Evolutionary conservation across 2,888 invertebrate genomes (phyloP).

Genomic region (Leptinotarsa tumamoca): DNA sequence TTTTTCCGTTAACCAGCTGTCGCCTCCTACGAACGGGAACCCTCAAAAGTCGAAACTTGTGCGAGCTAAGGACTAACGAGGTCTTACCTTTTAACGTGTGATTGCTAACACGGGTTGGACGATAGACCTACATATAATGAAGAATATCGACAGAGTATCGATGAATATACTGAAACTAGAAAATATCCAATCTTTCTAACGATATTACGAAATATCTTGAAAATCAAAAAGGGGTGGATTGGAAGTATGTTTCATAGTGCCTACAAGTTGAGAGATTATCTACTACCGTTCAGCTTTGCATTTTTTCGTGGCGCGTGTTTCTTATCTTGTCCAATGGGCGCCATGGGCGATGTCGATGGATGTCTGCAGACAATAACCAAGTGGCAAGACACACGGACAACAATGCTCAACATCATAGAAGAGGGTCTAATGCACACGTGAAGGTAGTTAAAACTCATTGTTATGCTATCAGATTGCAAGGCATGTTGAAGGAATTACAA

Average conservation of each 20-base stretch:
- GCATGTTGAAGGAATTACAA: not conserved
- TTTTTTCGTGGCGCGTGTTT: not conserved
- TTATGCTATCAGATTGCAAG: constrained; percentile 14
- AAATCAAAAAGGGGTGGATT: no score
- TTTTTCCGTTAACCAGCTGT: no score
- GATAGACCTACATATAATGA: no score
- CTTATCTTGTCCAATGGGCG: constrained; percentile 14
- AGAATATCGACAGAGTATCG: no score
- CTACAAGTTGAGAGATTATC: not conserved
- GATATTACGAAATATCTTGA: no score
- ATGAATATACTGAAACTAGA: no score
- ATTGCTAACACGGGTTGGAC: no score
- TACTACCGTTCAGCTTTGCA: not conserved
- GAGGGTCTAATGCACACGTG: constrained; percentile 3
- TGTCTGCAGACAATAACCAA: constrained; percentile 16
- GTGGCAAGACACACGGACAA: constrained; percentile 13
- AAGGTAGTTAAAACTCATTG: constrained; percentile 9
- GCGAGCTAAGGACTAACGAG: no score
- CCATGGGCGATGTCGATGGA: not conserved
- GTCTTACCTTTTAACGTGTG: no score
- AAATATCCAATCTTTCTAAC: no score
- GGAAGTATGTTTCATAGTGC: not conserved
- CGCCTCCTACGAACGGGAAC: no score
- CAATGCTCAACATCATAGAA: constrained; percentile 11
- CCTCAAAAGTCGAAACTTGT: no score